These are phyloP conservation scores for Hololepta plana DNA, from an alignment of 2,888 invertebrate species.

Conservation along the genomic window DNA sequence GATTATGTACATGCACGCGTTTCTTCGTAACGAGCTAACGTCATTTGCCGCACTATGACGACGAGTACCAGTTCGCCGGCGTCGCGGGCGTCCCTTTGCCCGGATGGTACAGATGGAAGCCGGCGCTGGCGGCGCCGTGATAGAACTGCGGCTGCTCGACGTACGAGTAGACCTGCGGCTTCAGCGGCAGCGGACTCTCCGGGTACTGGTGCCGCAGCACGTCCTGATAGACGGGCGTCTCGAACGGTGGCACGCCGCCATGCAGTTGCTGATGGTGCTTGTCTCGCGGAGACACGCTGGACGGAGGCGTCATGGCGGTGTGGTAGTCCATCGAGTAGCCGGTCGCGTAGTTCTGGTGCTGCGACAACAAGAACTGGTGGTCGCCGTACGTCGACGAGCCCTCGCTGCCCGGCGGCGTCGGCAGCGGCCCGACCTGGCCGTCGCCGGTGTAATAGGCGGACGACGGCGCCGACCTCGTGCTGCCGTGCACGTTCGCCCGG, in stretches of 20 bases:
- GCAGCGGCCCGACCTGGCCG: slow-evolving; percentile 55
- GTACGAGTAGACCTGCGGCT: slow-evolving; percentile 75
- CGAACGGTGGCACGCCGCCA: slow-evolving; percentile 31
- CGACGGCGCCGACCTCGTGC: slow-evolving; percentile 26
- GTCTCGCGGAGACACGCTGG: slow-evolving; percentile 90
- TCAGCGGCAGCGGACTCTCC: slow-evolving; percentile 56
- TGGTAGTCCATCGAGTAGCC: slow-evolving; percentile 64
- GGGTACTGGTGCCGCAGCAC: slow-evolving; percentile 44
- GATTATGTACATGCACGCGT: slow-evolving; percentile 5
- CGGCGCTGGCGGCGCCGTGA: slow-evolving; percentile 47
- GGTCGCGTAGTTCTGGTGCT: slow-evolving; percentile 40
- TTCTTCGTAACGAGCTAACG: too few relatives aligned
- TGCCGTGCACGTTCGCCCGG: slow-evolving; percentile 60
- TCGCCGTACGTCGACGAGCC: slow-evolving; percentile 56
- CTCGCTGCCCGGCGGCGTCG: slow-evolving; percentile 82
- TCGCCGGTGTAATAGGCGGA: slow-evolving; percentile 28
- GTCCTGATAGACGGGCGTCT: slow-evolving; percentile 28
- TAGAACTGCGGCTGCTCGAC: slow-evolving; percentile 76
- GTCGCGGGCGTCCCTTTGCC: slow-evolving; percentile 34
- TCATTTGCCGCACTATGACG: slow-evolving; percentile 23
- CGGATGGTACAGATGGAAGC: slow-evolving; percentile 80
- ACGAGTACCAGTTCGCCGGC: slow-evolving; percentile 27
- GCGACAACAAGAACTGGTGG: slow-evolving; percentile 37
- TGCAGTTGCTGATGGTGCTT: slow-evolving; percentile 48
- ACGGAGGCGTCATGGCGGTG: slow-evolving; percentile 83